Percentiles rank a stretch among this genome's conserved stretches.
Evolutionary conservation across 2,888 invertebrate genomes (phyloP).

Genomic region (Hemaris fuciformis): DNA sequence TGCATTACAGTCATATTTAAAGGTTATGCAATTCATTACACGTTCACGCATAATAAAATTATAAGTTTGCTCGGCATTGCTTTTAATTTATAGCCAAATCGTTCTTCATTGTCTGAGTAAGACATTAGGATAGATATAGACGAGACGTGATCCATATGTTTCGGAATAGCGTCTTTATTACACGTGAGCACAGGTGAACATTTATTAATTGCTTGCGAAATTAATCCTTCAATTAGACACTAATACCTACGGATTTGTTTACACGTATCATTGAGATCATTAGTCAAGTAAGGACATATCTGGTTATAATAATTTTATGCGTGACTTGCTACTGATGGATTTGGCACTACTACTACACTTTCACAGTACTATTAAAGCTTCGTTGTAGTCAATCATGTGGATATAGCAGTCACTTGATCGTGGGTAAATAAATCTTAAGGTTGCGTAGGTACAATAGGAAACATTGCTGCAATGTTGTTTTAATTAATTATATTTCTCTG

Average conservation of each 20-base stretch:
- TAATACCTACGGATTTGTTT: conserved; percentile 42
- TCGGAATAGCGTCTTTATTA: background rate
- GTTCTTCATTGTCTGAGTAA: conserved; percentile 16
- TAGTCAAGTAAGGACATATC: conserved; percentile 15
- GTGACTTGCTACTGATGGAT: background rate
- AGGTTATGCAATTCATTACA: background rate
- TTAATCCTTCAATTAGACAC: conserved; percentile 46
- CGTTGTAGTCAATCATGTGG: background rate
- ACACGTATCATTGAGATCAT: conserved; percentile 25
- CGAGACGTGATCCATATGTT: background rate
- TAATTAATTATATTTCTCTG: conserved; percentile 2
- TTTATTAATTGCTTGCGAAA: conserved; percentile 46
- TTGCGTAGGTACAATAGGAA: background rate
- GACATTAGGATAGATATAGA: conserved; percentile 21
- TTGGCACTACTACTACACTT: too few relatives aligned
- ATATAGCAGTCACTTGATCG: background rate
- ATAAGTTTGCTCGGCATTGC: background rate
- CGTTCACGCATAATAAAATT: background rate
- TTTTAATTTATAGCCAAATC: background rate
- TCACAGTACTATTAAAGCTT: background rate
- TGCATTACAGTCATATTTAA: background rate
- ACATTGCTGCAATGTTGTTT: background rate
- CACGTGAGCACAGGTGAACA: conserved; percentile 27
- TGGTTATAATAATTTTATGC: conserved; percentile 18
- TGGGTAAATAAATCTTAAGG: conserved; percentile 4